Evolutionary conservation across 2,113 vertebrate species (phyloP), one percentile per base, ranked within the genome.

Genomic region (Chaetops frenatus): DNA sequence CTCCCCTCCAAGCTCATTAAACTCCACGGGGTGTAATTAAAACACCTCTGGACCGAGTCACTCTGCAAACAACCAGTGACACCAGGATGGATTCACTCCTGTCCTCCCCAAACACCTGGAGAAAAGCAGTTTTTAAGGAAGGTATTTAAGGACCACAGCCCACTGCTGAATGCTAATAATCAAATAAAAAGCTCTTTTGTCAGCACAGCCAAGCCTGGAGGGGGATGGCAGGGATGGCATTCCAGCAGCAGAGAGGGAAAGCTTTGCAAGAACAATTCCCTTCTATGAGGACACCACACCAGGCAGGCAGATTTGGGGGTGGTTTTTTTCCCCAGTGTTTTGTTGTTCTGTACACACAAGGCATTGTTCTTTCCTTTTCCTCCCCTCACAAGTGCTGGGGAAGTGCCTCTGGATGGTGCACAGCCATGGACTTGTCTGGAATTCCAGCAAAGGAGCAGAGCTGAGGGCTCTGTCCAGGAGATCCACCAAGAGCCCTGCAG

Each of bases 371-470:
- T 19, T 16, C 38, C 81, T 64, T 62, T 42, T 76, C 42, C 62
- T 94, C 47, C 48, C 58, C 40, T 54, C 60, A 15, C 74, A 70
- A 57, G 24, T 36, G 64, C 93, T 91, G 90, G 42, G 74, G 66
- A 72, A 79, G 36, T 12, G 51, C 58, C 57, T 27, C 3, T 8
- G 85, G 60, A 33, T 90, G 58, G 94, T 79, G 96, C 94, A 70
- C 8, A 67, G 93, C 90, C 80, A 89, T n/a, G 11, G 62, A 93
- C 95, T 95, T 96, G 81, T 69, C 90, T 85, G 76, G 48, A 94
- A 89, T 83, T 96, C 91, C 95, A 96, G 33, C 70, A 82, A 69
- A 95, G 94, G 76, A 88, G 84, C 60, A 64, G 88, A n/a, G n/a
- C n/a, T n/a, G n/a, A n/a, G n/a, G n/a, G n/a, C n/a, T n/a, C n/a